These are phyloP conservation scores for Micropoecilia bifurca DNA, from an alignment of 2,797 vertebrate species.

Conservation along the genomic window DNA sequence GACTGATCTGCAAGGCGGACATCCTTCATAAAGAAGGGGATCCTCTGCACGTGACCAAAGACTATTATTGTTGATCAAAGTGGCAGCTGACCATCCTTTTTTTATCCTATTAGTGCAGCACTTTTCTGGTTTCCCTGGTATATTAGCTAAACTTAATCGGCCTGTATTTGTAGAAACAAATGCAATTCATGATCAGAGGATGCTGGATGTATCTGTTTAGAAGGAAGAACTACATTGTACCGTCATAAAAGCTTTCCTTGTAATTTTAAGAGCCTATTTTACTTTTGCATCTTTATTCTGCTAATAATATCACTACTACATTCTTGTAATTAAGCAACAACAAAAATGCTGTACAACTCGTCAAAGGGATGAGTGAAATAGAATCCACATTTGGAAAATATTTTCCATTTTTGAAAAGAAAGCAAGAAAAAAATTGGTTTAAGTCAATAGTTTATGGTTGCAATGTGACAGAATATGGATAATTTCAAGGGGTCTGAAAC, in stretches of 20 bases:
- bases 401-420: no score
- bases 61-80: conserved; percentile 45
- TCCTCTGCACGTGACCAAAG: conserved; percentile 22
- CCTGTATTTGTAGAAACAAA: not conserved
- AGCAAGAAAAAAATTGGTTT: not conserved
- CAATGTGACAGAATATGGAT: not conserved
- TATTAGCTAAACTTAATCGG: not conserved
- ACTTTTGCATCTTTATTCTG: no score
- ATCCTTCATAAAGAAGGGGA: conserved; percentile 4
- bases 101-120: conserved; percentile 17
- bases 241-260: no score
- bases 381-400: no score
- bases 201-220: not conserved
- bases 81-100: conserved; percentile 14
- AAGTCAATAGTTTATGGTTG: not conserved
- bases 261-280: no score
- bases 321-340: no score
- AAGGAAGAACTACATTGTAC: no score
- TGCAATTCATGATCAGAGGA: not conserved
- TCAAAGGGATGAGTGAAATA: no score
- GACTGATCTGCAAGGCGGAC: conserved; percentile 39
- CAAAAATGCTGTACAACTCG: no score
- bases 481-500: not conserved
- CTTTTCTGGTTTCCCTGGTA: conserved; percentile 5
- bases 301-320: no score